A percentile compares a stretch with the other conserved stretches of the same genome.
phyloP scores from a whole-genome alignment of 2,113 vertebrate species.

The Alouatta palliata region DNA sequence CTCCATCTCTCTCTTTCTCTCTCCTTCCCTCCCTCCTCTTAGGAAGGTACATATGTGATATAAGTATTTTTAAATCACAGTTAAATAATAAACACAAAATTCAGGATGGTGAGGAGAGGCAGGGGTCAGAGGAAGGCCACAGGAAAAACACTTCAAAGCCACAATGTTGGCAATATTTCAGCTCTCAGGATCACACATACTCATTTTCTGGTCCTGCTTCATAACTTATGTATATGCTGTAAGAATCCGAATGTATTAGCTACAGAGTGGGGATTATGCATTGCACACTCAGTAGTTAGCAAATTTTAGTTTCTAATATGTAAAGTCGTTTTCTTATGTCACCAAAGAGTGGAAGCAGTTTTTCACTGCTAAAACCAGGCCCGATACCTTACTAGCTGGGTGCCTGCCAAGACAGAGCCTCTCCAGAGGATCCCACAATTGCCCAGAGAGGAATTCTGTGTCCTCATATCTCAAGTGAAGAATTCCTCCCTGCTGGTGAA shows the following conservation, averaged over 20 bases:
- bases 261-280: neutral
- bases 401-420: neutral
- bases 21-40: neutral
- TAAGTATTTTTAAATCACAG: slow-evolving; percentile 20
- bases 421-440: neutral
- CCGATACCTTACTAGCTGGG: neutral
- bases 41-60: neutral
- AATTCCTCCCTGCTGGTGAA: slow-evolving; percentile 34
- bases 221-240: neutral
- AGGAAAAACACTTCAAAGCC: neutral
- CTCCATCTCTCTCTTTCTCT: neutral
- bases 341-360: neutral
- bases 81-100: slow-evolving; percentile 14
- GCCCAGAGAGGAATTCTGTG: neutral
- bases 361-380: slow-evolving; percentile 18
- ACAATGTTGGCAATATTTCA: neutral
- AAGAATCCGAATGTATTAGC: neutral
- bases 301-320: slow-evolving; percentile 4
- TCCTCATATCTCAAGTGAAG: slow-evolving; percentile 8
- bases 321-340: neutral
- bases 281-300: neutral
- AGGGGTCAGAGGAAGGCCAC: neutral
- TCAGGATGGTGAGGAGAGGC: neutral
- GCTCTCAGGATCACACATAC: neutral
- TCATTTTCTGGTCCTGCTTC: neutral